Evolutionary conservation across 2,797 vertebrate genomes (phyloP), one percentile per base, ranked within the genome.

Genomic region (Tadarida brasiliensis): DNA sequence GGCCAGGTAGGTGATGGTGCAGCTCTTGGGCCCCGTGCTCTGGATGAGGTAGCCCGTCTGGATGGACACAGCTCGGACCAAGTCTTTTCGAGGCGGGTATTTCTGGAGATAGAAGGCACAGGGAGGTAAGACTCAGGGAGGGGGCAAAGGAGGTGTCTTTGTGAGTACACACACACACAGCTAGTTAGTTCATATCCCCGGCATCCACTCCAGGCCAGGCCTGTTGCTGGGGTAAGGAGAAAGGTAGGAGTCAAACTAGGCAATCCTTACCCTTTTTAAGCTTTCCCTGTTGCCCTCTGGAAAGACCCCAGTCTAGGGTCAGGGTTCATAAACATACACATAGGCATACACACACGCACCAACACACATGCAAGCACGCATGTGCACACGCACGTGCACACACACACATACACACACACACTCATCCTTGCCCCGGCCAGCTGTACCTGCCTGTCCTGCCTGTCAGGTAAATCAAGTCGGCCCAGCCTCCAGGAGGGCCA

Each of bases 11-110:
- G 99, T 99, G 96, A 99, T 99, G 94, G 98, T 98, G 96, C 99
- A 99, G 97, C 98, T 98, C 97, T 98, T 99, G 88, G 99, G 98
- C 26, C 99, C 99, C 2, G 99, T 99, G 68, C 98, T 99, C 98
- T 99, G 99, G 63, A 99, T 98, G 98, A 99, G 98, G 98, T 99
- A 99, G 85, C 99, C 99, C 0, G 99, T 99, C 98, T 99, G 99
- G 97, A 99, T 98, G 97, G 99, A 99, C 90, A 99, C 99, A 0
- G 99, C 99, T 68, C 99, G 98, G 86, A 99, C 99, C 98, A 99
- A 97, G 97, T 99, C 99, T 98, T 99, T 99, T 98, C 99, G 99
- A 6, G 99, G 99, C 0, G 99, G 99, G 87, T 99, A 99, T 98
- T 99, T 99, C 99, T 99, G 98, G 87, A 91, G 59, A 87, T 95